phyloP scores from a whole-genome alignment of 30 jellyfish, hydroid and myxozoan genomes.

The Mastigias papua region DNA sequence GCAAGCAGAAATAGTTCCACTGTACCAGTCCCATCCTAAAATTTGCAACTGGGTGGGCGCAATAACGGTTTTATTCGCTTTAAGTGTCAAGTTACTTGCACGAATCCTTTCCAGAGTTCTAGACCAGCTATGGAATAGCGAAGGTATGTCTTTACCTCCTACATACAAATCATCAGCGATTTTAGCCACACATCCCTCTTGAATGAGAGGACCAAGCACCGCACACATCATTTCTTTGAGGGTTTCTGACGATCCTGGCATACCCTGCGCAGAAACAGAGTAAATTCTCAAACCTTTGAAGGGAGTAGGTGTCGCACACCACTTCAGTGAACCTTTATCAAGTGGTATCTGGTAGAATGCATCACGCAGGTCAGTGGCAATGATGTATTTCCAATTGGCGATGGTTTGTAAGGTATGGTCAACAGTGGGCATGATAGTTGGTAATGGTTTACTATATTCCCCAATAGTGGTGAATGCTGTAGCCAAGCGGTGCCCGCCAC shows the following conservation, averaged over 20 bases:
- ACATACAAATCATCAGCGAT: slow-evolving; percentile 69
- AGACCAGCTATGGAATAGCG: slow-evolving; percentile 18
- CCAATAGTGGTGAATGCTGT: slow-evolving; percentile 78
- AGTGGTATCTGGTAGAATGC: slow-evolving; percentile 77
- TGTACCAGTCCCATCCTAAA: slow-evolving; percentile 73
- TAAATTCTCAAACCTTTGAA: slow-evolving; percentile 71
- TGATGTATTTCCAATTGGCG: slow-evolving; percentile 63
- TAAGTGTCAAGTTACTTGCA: background rate
- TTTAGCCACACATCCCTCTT: slow-evolving; percentile 63
- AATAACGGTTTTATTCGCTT: slow-evolving; percentile 53
- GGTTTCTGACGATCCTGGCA: slow-evolving; percentile 81
- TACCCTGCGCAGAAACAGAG: slow-evolving; percentile 68
- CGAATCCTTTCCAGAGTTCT: slow-evolving; percentile 30
- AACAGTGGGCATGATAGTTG: slow-evolving; percentile 78
- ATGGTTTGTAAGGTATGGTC: slow-evolving; percentile 66
- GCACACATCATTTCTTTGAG: slow-evolving; percentile 72
- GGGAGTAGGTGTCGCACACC: slow-evolving; percentile 77
- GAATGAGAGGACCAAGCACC: slow-evolving; percentile 53
- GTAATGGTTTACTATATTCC: slow-evolving; percentile 66
- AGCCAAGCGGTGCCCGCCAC: slow-evolving; percentile 71
- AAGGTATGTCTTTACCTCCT: slow-evolving; percentile 31
- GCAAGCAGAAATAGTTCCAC: slow-evolving; percentile 60
- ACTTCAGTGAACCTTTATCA: slow-evolving; percentile 57
- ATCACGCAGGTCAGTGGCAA: slow-evolving; percentile 45
- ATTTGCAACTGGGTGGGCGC: slow-evolving; percentile 66